Conservation (phyloP, 1,140 invertebrate genomes). For the Nixonia krombeini region DNA sequence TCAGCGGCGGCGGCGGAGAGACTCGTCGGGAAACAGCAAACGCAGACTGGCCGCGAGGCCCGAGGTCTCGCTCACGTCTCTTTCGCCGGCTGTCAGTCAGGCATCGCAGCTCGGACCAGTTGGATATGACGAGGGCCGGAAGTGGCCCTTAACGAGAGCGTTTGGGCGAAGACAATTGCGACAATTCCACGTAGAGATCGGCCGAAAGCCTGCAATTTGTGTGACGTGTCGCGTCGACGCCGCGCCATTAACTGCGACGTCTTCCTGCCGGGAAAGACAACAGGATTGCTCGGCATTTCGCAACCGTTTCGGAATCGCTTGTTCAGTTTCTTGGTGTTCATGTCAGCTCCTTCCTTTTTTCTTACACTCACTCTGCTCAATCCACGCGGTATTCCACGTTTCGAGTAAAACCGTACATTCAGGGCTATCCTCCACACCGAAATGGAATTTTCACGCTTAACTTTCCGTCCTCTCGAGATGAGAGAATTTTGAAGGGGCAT, state of each 20-base stretch:
- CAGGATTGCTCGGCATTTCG: too few species aligned
- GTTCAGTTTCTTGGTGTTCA: neutral
- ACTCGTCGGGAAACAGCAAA: too few species aligned
- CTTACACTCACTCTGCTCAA: too few species aligned
- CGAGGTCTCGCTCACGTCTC: neutral
- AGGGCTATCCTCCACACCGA: too few species aligned
- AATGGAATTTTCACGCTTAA: too few species aligned
- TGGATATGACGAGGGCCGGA: neutral
- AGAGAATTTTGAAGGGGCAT: too few species aligned
- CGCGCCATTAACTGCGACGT: conserved; percentile 1
- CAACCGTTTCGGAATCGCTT: too few species aligned
- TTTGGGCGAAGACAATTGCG: neutral
- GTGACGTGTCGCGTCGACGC: neutral
- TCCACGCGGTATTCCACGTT: too few species aligned
- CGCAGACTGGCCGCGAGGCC: too few species aligned
- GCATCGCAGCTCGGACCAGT: neutral
- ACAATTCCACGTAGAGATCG: neutral
- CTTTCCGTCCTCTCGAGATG: too few species aligned
- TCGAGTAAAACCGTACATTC: too few species aligned
- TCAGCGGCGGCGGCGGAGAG: conserved; percentile 48
- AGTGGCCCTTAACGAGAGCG: neutral
- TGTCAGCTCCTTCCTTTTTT: too few species aligned
- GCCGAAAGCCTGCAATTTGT: conserved; percentile 1
- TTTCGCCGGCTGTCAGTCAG: neutral
- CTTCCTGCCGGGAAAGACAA: neutral